Conservation (phyloP, 2,888 invertebrate species). For the Antheraea assamensis region DNA sequence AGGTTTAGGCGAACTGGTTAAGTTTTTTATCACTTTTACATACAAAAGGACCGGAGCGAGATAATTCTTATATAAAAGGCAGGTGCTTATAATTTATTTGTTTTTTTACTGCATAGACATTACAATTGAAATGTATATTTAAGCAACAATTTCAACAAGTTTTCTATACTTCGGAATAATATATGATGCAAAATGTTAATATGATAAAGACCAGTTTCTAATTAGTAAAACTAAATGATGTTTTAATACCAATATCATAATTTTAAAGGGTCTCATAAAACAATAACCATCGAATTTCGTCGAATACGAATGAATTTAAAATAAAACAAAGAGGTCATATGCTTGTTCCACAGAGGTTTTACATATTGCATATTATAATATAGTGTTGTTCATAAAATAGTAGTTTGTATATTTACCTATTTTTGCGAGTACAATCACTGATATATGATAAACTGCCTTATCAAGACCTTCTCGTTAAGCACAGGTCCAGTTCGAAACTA, state of each 20-base stretch:
- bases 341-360: neutral
- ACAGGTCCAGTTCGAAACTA: constrained; percentile 44
- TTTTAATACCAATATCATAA: neutral
- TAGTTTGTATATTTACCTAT: neutral
- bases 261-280: neutral
- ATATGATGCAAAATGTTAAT: too few species aligned
- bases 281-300: neutral
- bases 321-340: neutral
- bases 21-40: neutral
- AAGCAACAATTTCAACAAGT: too few species aligned
- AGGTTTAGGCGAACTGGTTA: neutral
- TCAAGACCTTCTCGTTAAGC: constrained; percentile 25
- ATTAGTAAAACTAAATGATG: too few species aligned
- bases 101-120: constrained; percentile 26
- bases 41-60: neutral
- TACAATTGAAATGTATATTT: too few species aligned
- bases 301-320: neutral
- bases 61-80: neutral
- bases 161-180: too few species aligned
- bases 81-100: constrained; percentile 29
- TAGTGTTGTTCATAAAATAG: neutral
- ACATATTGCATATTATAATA: neutral
- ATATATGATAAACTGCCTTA: constrained; percentile 40
- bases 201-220: too few species aligned
- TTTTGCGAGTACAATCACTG: constrained; percentile 34